Conservation (phyloP, 2,888 invertebrate species). For the Chirona hameri region DNA sequence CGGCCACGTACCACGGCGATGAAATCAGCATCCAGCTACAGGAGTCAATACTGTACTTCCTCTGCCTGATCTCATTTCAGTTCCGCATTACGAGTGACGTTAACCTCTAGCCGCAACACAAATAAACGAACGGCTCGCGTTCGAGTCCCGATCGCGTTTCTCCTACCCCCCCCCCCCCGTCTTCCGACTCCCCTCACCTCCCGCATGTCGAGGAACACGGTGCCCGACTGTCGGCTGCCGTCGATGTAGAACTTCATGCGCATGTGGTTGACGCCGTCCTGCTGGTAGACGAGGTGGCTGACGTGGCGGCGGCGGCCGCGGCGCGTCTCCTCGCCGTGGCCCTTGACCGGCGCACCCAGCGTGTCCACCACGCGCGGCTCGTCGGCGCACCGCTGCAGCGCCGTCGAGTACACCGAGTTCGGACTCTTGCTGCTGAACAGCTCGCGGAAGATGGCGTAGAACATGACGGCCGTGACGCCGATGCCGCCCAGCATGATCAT, state of each 20-base stretch:
- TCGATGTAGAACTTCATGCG: conserved; percentile 88
- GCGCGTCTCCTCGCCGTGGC: conserved; percentile 80
- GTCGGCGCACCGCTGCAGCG: conserved; percentile 35
- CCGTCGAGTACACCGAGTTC: conserved; percentile 38
- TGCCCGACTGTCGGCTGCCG: conserved; percentile 73
- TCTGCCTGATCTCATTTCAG: no score
- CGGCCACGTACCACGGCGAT: no score
- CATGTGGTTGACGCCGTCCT: conserved; percentile 72
- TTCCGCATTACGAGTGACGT: no score
- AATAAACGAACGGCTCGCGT: no score
- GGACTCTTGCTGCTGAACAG: conserved; percentile 67
- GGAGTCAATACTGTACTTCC: no score
- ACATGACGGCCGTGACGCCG: conserved; percentile 74
- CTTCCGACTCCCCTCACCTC: conserved; percentile 57
- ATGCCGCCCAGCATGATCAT: conserved; percentile 75
- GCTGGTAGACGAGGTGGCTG: conserved; percentile 69
- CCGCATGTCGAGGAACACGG: conserved; percentile 80
- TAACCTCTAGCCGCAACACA: no score
- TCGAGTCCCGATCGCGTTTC: no score
- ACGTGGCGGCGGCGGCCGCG: conserved; percentile 79
- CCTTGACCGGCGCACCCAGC: conserved; percentile 85
- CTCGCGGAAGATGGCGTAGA: conserved; percentile 79
- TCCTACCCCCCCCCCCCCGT: neutral
- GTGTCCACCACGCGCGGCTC: conserved; percentile 72
- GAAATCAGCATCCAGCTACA: no score